Base-by-base conservation (phyloP, 2,797 vertebrate species). In the Pempheris klunzingeri region DNA sequence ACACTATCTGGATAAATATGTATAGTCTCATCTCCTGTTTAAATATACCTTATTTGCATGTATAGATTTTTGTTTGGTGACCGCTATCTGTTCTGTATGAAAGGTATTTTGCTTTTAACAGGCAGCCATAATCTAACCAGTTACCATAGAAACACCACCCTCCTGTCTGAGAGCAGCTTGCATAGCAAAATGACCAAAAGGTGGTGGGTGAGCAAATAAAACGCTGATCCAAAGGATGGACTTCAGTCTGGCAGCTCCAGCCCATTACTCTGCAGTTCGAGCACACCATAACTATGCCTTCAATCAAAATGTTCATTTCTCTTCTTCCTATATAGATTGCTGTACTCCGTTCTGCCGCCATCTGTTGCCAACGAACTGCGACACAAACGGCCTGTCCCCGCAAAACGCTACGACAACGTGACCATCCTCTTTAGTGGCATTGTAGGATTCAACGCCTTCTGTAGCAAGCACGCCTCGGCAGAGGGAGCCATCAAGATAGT, bases 401-500 rank as follows among this genome's bases (percentile, higher is more conserved):
- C 98, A 1, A 99, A 99, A 66, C 96, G 98, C 47, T 99, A 99
- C 0, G 98, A 99, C 94, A 99, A 99, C 0, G 95, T 99, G 77
- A 98, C 97, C 86, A 98, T 99, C 92, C 97, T 99, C 65, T 99
- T 99, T 76, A 99, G 98, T 26, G 98, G 98, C 87, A 99, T 99
- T 9, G 97, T 99, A 38, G 97, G 98, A 44, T 99, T 99, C 92
- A 99, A 99, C 5, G 90, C 95, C 34, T 99, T 99, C 90, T 99
- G 98, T 74, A 99, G 97, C 91, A 99, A 99, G 84, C 98, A 99
- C 13, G 98, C 98, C 15, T 99, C 98, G 10, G 98, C 98, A 8
- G 98, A 99, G 90, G 98, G 98, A 62, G 98, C 98, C 89, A 99
- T 99, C 95, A 99, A 98, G 95, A 99, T 99, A 55, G 98, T 99